Base-by-base conservation (phyloP, 2,797 vertebrate genomes). In the Hapalemur alaotrensis region DNA sequence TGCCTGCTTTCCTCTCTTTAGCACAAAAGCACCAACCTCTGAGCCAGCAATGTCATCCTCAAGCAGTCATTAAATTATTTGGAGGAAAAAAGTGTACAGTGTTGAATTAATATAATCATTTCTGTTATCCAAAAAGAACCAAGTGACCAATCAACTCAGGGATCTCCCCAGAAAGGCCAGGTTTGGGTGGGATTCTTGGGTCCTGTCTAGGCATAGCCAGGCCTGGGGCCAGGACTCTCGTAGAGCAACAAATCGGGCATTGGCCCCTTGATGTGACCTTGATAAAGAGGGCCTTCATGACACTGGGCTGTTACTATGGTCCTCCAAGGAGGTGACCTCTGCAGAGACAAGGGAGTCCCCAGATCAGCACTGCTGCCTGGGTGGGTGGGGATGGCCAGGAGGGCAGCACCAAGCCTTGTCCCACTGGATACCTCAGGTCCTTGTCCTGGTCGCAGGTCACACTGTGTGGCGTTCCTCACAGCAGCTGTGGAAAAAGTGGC, bases 1-100 rank as follows among this genome's bases (percentile, higher is more conserved):
- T 88, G 85, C 90, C 94, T 91, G 85, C 97, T 86, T 96, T 79
- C 73, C 88, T 97, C 84, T 97, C 76, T 70, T 94, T 97, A 98
- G 91, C 91, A 86, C 57, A 81, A 96, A 63, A 88, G 87, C 97
- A 82, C 35, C 89, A 96, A 30, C 70, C 90, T 93, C 93, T 63
- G 88, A 75, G 91, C 93, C 91, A 48, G 67, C 35, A 80, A 38
- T 63, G 73, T 9, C 54, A 72, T 89, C 76, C 87, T 79, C 41
- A 76, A 90, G 88, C 28, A 92, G 88, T 89, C 90, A 50, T 43
- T 88, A 28, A 11, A 0, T 1, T 70, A 23, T 50, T 11, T 93
- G 87, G 38, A 65, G 73, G 76, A 78, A 88, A 70, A 95, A 86
- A 94, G 84, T 72, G 35, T 25, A 0, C 4, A 32, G 86, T 59